Conservation (phyloP, 2,888 invertebrate genomes). For the Corbicula japonica region DNA sequence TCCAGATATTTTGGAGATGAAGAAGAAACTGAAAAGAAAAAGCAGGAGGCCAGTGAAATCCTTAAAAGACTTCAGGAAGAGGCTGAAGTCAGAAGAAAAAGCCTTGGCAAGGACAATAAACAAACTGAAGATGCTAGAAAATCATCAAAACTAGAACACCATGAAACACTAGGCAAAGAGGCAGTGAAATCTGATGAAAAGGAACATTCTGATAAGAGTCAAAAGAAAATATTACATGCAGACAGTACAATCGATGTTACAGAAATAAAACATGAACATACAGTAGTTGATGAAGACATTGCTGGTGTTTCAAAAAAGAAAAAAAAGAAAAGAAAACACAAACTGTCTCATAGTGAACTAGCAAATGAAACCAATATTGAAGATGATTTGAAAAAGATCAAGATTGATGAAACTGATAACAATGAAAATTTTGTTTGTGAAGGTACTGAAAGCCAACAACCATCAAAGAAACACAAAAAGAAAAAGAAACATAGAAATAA, state of each 20-base stretch:
- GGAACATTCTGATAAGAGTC: constrained; percentile 5
- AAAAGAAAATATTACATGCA: constrained; percentile 6
- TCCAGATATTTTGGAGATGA: constrained; percentile 69
- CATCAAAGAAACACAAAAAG: constrained; percentile 1
- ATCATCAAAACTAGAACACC: neutral
- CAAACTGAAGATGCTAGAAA: constrained; percentile 6
- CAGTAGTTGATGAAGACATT: constrained; percentile 6
- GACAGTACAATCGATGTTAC: neutral
- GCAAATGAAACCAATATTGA: constrained; percentile 8
- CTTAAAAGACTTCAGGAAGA: constrained; percentile 67
- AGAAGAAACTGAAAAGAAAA: constrained; percentile 42
- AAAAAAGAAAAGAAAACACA: constrained; percentile 31
- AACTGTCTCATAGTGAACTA: constrained; percentile 12
- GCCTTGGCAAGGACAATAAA: constrained; percentile 1
- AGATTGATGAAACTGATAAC: neutral
- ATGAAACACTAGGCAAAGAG: neutral
- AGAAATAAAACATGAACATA: neutral
- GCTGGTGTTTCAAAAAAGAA: constrained; percentile 12
- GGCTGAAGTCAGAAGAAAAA: constrained; percentile 64
- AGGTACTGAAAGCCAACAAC: too few species aligned
- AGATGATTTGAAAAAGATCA: constrained; percentile 7
- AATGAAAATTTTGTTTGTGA: too few species aligned
- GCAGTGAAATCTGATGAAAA: neutral
- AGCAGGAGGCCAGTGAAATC: constrained; percentile 52
- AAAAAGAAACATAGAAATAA: constrained; percentile 11